Percentiles rank a stretch among this genome's conserved stretches.
phyloP scores from a whole-genome alignment of 2,113 vertebrate genomes.

The Lophochroa leadbeateri region DNA sequence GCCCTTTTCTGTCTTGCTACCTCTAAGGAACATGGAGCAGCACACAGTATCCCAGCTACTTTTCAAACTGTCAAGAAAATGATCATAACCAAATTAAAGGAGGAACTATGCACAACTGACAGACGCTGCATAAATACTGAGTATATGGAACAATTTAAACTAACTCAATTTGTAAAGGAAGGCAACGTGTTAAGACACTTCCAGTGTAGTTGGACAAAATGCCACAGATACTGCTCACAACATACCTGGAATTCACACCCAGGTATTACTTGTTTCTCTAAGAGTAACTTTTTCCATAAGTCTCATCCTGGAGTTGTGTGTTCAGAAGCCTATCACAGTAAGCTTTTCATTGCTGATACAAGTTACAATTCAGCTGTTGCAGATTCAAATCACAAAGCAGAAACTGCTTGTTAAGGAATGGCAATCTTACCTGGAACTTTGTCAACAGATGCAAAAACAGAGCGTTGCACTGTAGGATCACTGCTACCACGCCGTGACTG shows the following conservation, averaged over 20 bases:
- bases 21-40: neutral
- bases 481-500: slow-evolving; percentile 89
- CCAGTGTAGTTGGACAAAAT: neutral
- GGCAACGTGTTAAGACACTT: neutral
- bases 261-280: neutral
- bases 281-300: neutral
- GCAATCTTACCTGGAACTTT: slow-evolving; percentile 91
- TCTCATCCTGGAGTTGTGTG: neutral
- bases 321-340: neutral
- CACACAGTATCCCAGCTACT: neutral
- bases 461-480: slow-evolving; percentile 86
- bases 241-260: neutral
- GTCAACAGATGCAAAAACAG: slow-evolving; percentile 92
- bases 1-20: neutral
- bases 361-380: neutral
- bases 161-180: neutral
- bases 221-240: neutral
- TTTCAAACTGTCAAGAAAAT: neutral
- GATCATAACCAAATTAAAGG: neutral
- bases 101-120: neutral
- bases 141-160: neutral
- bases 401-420: neutral
- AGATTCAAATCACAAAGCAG: neutral
- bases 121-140: neutral
- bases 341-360: neutral